Evolutionary conservation across 2,797 vertebrate species (phyloP).

Genomic region (Morus bassanus): DNA sequence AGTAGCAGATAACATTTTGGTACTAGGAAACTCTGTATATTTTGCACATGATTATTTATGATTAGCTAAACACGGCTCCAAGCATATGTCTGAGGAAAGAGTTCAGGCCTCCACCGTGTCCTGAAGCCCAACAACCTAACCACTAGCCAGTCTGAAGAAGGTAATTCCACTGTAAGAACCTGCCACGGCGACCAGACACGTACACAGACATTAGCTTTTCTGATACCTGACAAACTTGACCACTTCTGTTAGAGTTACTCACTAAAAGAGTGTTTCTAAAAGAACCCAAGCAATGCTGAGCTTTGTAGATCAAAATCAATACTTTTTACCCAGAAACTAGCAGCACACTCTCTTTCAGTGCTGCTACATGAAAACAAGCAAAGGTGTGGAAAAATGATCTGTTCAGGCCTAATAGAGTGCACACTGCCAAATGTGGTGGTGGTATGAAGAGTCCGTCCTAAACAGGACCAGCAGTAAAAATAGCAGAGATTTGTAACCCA

Average conservation of each 20-base stretch:
- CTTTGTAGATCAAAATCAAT: background rate
- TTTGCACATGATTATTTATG: background rate
- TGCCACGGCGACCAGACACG: rapidly evolving
- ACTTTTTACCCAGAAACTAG: background rate
- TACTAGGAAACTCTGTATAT: background rate
- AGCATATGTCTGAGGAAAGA: background rate
- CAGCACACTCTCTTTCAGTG: background rate
- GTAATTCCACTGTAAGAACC: background rate
- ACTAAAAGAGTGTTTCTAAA: background rate
- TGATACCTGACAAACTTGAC: background rate
- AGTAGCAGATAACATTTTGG: background rate
- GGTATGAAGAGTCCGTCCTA: background rate
- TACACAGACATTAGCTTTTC: background rate
- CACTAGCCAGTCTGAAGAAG: background rate
- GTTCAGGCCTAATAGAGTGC: background rate
- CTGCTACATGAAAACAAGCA: background rate
- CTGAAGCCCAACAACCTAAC: background rate
- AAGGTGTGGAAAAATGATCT: background rate
- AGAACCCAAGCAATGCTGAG: background rate
- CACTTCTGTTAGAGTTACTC: background rate
- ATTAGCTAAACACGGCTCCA: background rate
- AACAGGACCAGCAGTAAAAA: background rate
- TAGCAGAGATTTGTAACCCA: background rate
- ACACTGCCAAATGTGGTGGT: background rate
- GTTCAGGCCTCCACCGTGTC: background rate